Evolutionary conservation across 2,888 invertebrate genomes (phyloP).

Genomic region (Achlya flavicornis): DNA sequence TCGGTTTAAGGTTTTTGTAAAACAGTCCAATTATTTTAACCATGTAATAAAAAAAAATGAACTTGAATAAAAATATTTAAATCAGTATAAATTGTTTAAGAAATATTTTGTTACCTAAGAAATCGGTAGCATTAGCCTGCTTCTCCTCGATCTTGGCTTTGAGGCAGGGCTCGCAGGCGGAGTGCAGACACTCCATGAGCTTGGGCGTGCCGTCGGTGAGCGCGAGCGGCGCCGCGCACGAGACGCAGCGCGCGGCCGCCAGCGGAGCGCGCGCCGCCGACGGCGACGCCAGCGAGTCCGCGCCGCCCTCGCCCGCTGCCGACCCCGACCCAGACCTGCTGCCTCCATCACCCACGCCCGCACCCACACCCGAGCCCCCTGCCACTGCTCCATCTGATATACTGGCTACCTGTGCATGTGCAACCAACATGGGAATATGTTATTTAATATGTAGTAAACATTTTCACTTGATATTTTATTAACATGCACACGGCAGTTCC

Average conservation of each 20-base stretch:
- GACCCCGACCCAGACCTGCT: constrained; percentile 26
- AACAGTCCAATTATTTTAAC: no score
- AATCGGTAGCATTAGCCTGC: constrained; percentile 65
- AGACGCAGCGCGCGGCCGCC: constrained; percentile 79
- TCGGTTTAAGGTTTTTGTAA: no score
- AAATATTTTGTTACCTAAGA: constrained; percentile 51
- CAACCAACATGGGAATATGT: neutral
- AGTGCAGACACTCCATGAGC: constrained; percentile 94
- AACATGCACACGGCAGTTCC: no score
- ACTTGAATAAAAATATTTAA: no score
- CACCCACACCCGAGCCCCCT: no score
- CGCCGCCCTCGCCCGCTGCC: constrained; percentile 35
- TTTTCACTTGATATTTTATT: no score
- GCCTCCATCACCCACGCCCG: no score
- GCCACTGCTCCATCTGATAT: no score
- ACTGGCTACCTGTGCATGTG: constrained; percentile 29
- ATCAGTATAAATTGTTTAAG: no score
- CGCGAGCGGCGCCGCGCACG: constrained; percentile 68
- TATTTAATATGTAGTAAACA: no score
- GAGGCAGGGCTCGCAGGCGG: constrained; percentile 91
- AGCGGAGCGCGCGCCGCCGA: constrained; percentile 48
- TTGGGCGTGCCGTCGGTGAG: constrained; percentile 86
- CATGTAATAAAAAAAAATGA: no score
- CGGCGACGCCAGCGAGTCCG: constrained; percentile 74
- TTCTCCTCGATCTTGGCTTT: constrained; percentile 85